A percentile compares a stretch with the other conserved stretches of the same genome.
Conservation (phyloP, 2,113 vertebrate species). For the Suricata suricatta region DNA sequence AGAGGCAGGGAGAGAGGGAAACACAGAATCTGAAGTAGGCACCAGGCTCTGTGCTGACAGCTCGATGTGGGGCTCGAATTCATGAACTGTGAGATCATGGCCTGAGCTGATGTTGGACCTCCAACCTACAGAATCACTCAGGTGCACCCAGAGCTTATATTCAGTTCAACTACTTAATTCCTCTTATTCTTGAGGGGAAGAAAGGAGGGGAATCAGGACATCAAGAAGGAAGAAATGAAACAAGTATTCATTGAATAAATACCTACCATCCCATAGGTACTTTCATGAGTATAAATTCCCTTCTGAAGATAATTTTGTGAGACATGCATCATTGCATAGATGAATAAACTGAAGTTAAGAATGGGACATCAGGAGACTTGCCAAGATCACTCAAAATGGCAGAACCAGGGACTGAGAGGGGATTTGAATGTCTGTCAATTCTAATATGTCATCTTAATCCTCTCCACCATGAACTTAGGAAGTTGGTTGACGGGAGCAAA, state of each 20-base stretch:
- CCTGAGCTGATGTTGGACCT: too few species aligned
- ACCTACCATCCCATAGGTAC: fast-evolving
- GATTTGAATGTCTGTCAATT: neutral
- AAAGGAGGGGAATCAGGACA: neutral
- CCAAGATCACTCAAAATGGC: neutral
- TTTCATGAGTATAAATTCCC: neutral
- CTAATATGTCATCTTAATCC: neutral
- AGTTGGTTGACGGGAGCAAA: neutral
- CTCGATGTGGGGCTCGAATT: too few species aligned
- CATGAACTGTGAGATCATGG: too few species aligned
- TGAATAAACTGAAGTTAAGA: neutral
- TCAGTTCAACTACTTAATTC: neutral
- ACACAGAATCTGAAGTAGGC: too few species aligned
- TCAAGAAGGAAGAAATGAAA: neutral
- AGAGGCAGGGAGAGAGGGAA: too few species aligned
- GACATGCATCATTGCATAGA: neutral
- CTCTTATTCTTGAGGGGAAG: neutral
- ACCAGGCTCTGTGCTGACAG: too few species aligned
- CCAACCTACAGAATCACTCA: too few species aligned
- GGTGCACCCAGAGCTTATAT: neutral
- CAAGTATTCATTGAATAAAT: neutral
- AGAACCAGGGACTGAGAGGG: neutral
- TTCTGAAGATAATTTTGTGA: neutral
- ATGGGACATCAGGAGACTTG: neutral
- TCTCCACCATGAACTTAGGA: neutral